Evolutionary conservation across 1,140 invertebrate genomes (phyloP), one percentile per base, ranked within the genome.

Genomic region (Drosophila punjabiensis): DNA sequence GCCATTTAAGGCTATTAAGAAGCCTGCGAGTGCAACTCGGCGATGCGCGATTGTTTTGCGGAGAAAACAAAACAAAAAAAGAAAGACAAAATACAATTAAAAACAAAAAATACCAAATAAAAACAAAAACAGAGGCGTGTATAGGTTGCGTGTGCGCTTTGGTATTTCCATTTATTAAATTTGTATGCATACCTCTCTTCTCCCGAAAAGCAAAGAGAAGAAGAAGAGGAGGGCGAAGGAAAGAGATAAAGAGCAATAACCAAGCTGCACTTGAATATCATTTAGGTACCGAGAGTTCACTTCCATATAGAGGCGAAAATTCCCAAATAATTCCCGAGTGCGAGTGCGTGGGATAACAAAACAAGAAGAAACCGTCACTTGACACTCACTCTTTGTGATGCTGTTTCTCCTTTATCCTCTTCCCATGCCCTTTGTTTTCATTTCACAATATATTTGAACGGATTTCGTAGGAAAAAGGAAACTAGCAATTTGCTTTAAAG

Each of bases 111-210:
- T 18, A 4, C 59, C 11, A n/a, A 52, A 62, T 52, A 66, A 62
- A 59, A 53, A 74, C n/a, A 78, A 79, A 43, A 64, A 62, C 35
- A 55, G 37, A 70, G 65, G 45, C 33, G 41, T 53, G 30, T 50
- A 71, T 60, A 20, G 39, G 30, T 74, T 89, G 85, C 85, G 85
- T 88, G 77, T 83, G 81, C 81, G 70, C 79, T 88, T 85, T 73
- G 85, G 85, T 77, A 85, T 88, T 88, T 89, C 78, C 81, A 79
- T 65, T 79, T 79, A 79, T 79, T 79, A 56, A 64, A 88, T 89
- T 81, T 77, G 65, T 64, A 88, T 83, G 71, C 76, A 73, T 80
- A 30, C 47, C 45, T 45, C 64, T 58, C 64, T 58, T 45, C 64
- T 53, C 47, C 52, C 73, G 30, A 77, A 69, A 52, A 48, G 56